phyloP scores from a whole-genome alignment of 2,797 vertebrate genomes.

The Pipistrellus pygmaeus region DNA sequence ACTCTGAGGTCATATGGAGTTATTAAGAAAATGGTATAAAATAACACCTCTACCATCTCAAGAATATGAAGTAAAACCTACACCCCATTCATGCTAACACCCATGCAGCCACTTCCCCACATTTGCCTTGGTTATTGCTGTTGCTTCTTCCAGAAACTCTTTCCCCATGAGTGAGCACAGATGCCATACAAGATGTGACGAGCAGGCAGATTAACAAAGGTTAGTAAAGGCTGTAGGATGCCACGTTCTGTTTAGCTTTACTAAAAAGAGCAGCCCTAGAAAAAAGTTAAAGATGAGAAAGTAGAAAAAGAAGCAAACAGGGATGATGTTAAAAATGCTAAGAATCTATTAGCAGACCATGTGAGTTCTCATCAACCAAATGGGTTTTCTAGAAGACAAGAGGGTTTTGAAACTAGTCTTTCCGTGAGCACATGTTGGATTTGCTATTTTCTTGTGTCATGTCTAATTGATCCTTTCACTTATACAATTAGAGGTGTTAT shows the following conservation, averaged over 20 bases:
- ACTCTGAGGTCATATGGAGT: conserved; percentile 2
- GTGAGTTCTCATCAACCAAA: conserved; percentile 80
- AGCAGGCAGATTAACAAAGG: conserved; percentile 90
- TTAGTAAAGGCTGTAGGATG: conserved; percentile 89
- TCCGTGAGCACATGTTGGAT: conserved; percentile 28
- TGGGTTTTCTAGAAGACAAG: conserved; percentile 77
- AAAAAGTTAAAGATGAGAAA: conserved; percentile 86
- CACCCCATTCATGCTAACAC: conserved; percentile 90
- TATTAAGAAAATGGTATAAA: conserved; percentile 42
- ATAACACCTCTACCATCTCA: conserved; percentile 50
- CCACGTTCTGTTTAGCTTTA: conserved; percentile 88
- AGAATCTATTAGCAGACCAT: conserved; percentile 81
- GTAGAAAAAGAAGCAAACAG: conserved; percentile 84
- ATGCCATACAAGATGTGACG: conserved; percentile 85
- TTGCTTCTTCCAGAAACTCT: conserved; percentile 86
- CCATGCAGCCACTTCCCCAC: conserved; percentile 88
- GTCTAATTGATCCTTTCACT: conserved; percentile 60
- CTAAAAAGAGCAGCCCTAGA: conserved; percentile 88
- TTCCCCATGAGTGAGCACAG: conserved; percentile 87
- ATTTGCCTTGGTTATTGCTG: conserved; percentile 89
- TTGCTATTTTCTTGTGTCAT: conserved; percentile 66
- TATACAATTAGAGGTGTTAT: conserved; percentile 71
- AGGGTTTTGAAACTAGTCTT: conserved; percentile 75
- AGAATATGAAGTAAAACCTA: conserved; percentile 80
- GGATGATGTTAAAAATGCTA: conserved; percentile 86